Evolutionary conservation across 2,888 invertebrate species (phyloP).

Genomic region (Baronia brevicornis): DNA sequence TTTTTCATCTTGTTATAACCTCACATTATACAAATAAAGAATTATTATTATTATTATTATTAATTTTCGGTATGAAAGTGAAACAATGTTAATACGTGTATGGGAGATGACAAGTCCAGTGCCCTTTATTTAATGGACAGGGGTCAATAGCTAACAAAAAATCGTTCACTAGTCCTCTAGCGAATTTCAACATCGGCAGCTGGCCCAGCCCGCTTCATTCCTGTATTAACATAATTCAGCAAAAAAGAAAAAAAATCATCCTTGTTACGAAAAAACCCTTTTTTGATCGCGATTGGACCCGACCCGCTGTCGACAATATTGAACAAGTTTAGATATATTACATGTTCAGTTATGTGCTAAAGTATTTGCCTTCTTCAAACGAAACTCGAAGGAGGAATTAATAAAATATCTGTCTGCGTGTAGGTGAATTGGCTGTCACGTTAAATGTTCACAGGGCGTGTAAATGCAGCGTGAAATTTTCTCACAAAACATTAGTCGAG

Average conservation of each 20-base stretch:
- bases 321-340: conserved; percentile 41
- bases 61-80: too few relatives aligned
- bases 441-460: conserved; percentile 16
- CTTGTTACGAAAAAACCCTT: conserved; percentile 44
- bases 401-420: conserved; percentile 10
- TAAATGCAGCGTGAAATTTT: conserved; percentile 27
- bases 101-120: conserved; percentile 9
- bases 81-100: conserved; percentile 3
- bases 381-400: conserved; percentile 12
- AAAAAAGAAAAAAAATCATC: conserved; percentile 49
- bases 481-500: conserved; percentile 36
- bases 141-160: conserved; percentile 24
- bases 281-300: conserved; percentile 50
- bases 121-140: conserved; percentile 10
- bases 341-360: conserved; percentile 9
- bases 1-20: background rate
- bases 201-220: conserved; percentile 51
- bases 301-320: conserved; percentile 52
- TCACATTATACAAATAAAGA: background rate
- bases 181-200: conserved; percentile 66
- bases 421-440: conserved; percentile 11
- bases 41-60: too few relatives aligned
- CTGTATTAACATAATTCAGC: conserved; percentile 67
- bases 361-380: conserved; percentile 12
- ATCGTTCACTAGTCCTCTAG: conserved; percentile 41